Evolutionary conservation across 2,888 invertebrate species (phyloP).

Genomic region (Eudemis profundana): DNA sequence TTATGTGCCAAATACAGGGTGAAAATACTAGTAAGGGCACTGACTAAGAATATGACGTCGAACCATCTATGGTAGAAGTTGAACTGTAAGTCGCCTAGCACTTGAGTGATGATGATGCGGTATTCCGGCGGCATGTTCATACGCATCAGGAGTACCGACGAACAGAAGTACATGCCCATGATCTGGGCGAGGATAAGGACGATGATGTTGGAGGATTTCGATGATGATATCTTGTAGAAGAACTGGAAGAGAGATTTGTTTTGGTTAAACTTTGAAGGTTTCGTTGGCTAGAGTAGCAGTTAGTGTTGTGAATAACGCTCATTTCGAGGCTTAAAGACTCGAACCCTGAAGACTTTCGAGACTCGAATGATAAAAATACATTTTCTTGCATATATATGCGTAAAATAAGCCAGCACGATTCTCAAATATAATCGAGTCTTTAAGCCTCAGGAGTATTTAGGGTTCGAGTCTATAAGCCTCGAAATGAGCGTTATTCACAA

Average conservation of each 20-base stretch:
- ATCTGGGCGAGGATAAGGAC: constrained; percentile 98
- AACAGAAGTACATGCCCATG: constrained; percentile 99
- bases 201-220: constrained; percentile 99
- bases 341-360: too few relatives aligned
- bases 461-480: too few relatives aligned
- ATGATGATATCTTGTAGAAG: constrained; percentile 99
- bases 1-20: constrained; percentile 98
- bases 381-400: too few relatives aligned
- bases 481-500: too few relatives aligned
- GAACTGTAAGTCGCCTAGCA: constrained; percentile 98
- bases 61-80: constrained; percentile 99
- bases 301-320: too few relatives aligned
- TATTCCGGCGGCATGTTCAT: constrained; percentile 99
- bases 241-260: constrained; percentile 87
- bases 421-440: too few relatives aligned
- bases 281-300: too few relatives aligned
- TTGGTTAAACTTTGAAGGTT: constrained; percentile 1
- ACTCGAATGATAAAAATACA: too few relatives aligned
- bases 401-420: too few relatives aligned
- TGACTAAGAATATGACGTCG: constrained; percentile 99
- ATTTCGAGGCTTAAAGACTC: too few relatives aligned
- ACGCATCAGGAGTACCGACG: constrained; percentile 97
- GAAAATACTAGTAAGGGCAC: constrained; percentile 97
- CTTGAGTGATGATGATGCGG: constrained; percentile 93
- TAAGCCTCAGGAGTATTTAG: too few relatives aligned